phyloP scores from a whole-genome alignment of 2,888 invertebrate species.

The Gymnocheta viridis region DNA sequence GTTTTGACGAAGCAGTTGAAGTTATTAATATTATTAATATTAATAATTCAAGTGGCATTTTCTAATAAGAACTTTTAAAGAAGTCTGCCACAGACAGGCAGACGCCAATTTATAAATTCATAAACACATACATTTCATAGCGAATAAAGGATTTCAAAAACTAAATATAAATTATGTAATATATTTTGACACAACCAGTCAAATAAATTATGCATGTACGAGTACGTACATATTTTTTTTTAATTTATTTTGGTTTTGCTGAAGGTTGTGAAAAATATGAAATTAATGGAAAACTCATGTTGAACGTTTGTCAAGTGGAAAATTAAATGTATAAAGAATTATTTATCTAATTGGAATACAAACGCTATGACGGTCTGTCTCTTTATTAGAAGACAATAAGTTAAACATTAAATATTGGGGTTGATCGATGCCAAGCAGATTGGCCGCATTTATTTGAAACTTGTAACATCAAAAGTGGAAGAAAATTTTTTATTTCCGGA shows the following conservation, averaged over 20 bases:
- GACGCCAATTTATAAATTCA: no score
- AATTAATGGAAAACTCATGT: conserved; percentile 8
- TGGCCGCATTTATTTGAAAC: not conserved
- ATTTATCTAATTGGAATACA: not conserved
- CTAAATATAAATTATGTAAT: conserved; percentile 22
- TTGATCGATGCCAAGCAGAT: not conserved
- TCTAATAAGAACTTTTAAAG: not conserved
- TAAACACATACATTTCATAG: not conserved
- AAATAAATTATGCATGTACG: conserved; percentile 35
- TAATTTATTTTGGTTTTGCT: not conserved
- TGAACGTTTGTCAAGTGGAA: not conserved
- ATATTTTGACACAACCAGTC: conserved; percentile 53
- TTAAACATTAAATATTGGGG: not conserved
- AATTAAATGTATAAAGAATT: conserved; percentile 1
- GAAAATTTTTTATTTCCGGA: no score
- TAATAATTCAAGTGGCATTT: not conserved
- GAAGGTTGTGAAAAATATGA: not conserved
- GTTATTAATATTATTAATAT: no score
- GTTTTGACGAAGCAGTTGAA: not conserved
- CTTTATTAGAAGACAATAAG: not conserved
- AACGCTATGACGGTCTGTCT: not conserved
- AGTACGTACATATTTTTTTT: no score
- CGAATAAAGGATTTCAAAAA: not conserved
- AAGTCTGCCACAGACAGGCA: not conserved
- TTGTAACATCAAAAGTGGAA: no score